Conservation (phyloP, 1,140 invertebrate species). For the Lasaia peninsularis region DNA sequence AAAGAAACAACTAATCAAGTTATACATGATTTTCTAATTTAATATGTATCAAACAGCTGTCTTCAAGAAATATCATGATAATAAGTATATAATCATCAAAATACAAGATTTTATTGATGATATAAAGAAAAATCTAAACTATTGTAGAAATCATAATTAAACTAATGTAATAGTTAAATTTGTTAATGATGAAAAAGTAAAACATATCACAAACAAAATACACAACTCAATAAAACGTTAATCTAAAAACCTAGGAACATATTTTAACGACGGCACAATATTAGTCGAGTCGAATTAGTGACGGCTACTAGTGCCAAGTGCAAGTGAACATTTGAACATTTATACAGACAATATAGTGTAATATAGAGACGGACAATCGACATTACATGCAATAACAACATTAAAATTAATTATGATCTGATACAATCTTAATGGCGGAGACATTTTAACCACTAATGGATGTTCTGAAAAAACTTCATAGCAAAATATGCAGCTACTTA, state of each 20-base stretch:
- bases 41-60: no score
- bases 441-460: constrained; percentile 32
- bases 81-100: no score
- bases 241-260: constrained; percentile 9
- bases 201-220: not conserved
- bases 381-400: constrained; percentile 44
- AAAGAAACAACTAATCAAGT: no score
- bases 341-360: constrained; percentile 34
- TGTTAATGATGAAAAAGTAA: constrained; percentile 6
- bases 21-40: no score
- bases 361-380: constrained; percentile 38
- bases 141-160: not conserved
- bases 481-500: no score
- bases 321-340: constrained; percentile 36
- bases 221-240: not conserved
- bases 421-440: constrained; percentile 22
- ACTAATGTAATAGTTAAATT: not conserved
- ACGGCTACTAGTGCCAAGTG: constrained; percentile 52
- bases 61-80: no score
- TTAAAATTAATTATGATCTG: constrained; percentile 13
- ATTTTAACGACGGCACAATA: constrained; percentile 43
- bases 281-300: constrained; percentile 57
- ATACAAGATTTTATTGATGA: no score
- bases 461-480: no score
- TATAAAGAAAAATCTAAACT: no score